A percentile compares a stretch with the other conserved stretches of the same genome.
Conservation (phyloP, 1,140 invertebrate genomes). For the Popillia japonica region DNA sequence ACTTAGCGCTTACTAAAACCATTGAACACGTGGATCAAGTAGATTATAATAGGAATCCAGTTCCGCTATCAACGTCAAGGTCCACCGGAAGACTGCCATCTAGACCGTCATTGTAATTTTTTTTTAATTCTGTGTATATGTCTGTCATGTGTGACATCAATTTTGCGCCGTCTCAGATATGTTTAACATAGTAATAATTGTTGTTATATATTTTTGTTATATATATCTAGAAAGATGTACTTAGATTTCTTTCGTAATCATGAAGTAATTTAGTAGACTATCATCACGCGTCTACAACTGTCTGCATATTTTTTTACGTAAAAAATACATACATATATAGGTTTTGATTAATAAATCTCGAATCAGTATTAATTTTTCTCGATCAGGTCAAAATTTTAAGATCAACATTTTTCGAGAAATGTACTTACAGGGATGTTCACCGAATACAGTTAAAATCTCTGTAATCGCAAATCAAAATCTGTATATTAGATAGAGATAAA, state of each 20-base stretch:
- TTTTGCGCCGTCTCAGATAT: constrained; percentile 11
- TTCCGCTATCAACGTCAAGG: constrained; percentile 48
- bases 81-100: constrained; percentile 51
- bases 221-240: background rate
- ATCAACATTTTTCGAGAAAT: background rate
- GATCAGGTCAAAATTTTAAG: background rate
- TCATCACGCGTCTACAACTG: no score
- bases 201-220: constrained; percentile 32
- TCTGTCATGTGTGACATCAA: constrained; percentile 5
- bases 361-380: background rate
- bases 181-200: constrained; percentile 28
- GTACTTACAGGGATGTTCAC: background rate
- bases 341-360: background rate
- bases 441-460: background rate
- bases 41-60: constrained; percentile 43
- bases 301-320: background rate
- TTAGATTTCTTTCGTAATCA: background rate
- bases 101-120: constrained; percentile 50
- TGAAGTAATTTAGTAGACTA: background rate
- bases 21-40: constrained; percentile 37
- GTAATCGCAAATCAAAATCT: constrained; percentile 19
- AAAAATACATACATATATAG: background rate
- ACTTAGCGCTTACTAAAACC: constrained; percentile 49
- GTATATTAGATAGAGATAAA: constrained; percentile 7
- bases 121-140: constrained; percentile 17